Evolutionary conservation across 2,113 vertebrate species (phyloP).

Genomic region (Myrmophylax atrothorax): DNA sequence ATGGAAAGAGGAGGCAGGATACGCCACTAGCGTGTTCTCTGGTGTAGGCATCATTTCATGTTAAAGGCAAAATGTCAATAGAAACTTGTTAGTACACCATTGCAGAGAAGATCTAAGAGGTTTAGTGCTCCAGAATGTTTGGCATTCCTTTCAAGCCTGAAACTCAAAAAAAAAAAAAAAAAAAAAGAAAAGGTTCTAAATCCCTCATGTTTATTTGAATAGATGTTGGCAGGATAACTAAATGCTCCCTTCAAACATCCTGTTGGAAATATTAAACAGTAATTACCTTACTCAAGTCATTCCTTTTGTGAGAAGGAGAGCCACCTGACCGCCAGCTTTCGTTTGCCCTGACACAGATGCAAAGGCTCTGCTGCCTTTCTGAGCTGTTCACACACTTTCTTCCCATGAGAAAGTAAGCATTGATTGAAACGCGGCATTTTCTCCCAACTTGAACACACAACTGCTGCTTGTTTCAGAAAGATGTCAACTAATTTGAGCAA

Average conservation of each 20-base stretch:
- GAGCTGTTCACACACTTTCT: slow-evolving; percentile 68
- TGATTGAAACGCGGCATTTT: slow-evolving; percentile 66
- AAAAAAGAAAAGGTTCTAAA: slow-evolving; percentile 43
- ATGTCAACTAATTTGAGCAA: slow-evolving; percentile 74
- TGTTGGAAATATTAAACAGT: slow-evolving; percentile 74
- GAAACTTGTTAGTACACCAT: slow-evolving; percentile 22
- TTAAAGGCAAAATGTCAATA: slow-evolving; percentile 55
- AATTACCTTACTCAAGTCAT: slow-evolving; percentile 64
- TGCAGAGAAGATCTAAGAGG: slow-evolving; percentile 56
- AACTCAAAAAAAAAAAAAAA: background rate
- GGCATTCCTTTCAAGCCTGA: slow-evolving; percentile 66
- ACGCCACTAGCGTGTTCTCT: background rate
- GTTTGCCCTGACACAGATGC: slow-evolving; percentile 47
- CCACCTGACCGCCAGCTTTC: slow-evolving; percentile 62
- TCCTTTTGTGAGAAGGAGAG: slow-evolving; percentile 53
- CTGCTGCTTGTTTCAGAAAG: slow-evolving; percentile 81
- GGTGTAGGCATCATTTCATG: background rate
- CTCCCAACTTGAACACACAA: slow-evolving; percentile 79
- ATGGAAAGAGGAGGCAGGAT: background rate
- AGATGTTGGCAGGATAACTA: slow-evolving; percentile 74
- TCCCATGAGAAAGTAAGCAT: slow-evolving; percentile 83
- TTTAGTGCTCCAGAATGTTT: slow-evolving; percentile 66
- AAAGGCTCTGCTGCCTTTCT: slow-evolving; percentile 35
- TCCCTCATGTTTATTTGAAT: slow-evolving; percentile 72
- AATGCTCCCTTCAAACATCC: slow-evolving; percentile 68